These are phyloP conservation scores for Disparrhopalites patrizii DNA, from an alignment of 2,888 invertebrate species.

Conservation along the genomic window DNA sequence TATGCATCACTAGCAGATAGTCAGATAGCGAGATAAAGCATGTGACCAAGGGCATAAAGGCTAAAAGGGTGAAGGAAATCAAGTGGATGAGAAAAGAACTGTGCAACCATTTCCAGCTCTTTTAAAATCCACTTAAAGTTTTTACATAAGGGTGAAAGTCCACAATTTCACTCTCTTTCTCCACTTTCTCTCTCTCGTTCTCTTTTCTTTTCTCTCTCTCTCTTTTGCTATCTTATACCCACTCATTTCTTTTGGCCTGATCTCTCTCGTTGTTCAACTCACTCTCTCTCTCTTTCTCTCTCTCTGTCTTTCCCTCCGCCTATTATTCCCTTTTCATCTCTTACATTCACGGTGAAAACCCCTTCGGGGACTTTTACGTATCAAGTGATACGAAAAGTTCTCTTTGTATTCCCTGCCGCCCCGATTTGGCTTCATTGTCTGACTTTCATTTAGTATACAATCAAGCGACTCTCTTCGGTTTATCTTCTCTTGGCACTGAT, in stretches of 20 bases:
- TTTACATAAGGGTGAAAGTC: conserved; percentile 13
- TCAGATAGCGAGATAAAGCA: not conserved
- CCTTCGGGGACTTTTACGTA: not conserved
- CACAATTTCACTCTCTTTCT: conserved; percentile 8
- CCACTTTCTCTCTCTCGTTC: not conserved
- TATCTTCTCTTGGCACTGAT: conserved; percentile 4
- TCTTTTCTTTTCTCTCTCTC: not conserved
- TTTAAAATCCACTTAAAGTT: conserved; percentile 20
- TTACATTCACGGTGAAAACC: not conserved
- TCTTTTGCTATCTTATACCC: not conserved
- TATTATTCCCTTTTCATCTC: too few species aligned
- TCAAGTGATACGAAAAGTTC: not conserved
- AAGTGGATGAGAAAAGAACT: conserved; percentile 27
- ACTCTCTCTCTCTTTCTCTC: not conserved
- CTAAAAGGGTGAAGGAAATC: not conserved
- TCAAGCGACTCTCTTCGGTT: conserved; percentile 12
- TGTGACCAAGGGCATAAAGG: not conserved
- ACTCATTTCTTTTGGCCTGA: too few species aligned
- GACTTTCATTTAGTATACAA: not conserved
- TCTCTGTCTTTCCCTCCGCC: not conserved
- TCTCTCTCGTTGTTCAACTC: too few species aligned
- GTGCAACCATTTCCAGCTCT: conserved; percentile 38
- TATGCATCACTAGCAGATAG: not conserved
- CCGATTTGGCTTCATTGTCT: conserved; percentile 2
- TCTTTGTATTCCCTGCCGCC: too few species aligned